These are phyloP conservation scores for Meandrina meandrites DNA, from an alignment of 92 coral and sea anemone genomes.

Conservation along the genomic window DNA sequence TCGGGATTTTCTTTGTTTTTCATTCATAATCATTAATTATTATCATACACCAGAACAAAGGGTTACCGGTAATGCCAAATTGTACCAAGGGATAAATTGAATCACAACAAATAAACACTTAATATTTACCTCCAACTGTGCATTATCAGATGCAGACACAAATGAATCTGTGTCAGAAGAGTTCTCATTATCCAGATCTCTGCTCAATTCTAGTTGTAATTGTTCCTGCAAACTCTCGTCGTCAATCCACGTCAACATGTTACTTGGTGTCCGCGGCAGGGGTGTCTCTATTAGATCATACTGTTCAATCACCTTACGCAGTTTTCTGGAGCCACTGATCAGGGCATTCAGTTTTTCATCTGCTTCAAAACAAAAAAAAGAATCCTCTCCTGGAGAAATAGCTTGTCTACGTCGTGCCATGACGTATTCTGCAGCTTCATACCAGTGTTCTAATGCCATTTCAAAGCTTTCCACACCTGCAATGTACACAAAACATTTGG, in stretches of 20 bases:
- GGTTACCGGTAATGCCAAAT: too few species aligned
- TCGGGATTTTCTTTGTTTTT: too few species aligned
- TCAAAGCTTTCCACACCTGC: conserved; percentile 81
- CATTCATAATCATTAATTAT: too few species aligned
- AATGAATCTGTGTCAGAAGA: conserved; percentile 80
- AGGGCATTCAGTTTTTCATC: conserved; percentile 65
- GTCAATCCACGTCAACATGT: conserved; percentile 76
- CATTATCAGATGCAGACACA: conserved; percentile 89
- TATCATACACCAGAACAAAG: too few species aligned
- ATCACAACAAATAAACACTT: too few species aligned
- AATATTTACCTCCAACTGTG: conserved; percentile 83
- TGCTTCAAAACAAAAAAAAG: conserved; percentile 30
- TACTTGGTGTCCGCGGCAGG: conserved; percentile 38
- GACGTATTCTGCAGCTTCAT: conserved; percentile 62
- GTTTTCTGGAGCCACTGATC: conserved; percentile 62
- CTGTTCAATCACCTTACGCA: conserved; percentile 64
- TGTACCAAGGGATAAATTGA: too few species aligned
- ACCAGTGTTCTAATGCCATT: conserved; percentile 85
- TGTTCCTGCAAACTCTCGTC: conserved; percentile 64
- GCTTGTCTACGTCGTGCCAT: conserved; percentile 49
- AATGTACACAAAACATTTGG: not conserved
- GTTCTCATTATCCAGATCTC: conserved; percentile 40
- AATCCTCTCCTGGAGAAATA: conserved; percentile 20
- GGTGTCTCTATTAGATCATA: conserved; percentile 55
- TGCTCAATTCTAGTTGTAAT: conserved; percentile 14